Conservation (phyloP, 2,113 vertebrate species). For the Periophthalmodon schlosseri region DNA sequence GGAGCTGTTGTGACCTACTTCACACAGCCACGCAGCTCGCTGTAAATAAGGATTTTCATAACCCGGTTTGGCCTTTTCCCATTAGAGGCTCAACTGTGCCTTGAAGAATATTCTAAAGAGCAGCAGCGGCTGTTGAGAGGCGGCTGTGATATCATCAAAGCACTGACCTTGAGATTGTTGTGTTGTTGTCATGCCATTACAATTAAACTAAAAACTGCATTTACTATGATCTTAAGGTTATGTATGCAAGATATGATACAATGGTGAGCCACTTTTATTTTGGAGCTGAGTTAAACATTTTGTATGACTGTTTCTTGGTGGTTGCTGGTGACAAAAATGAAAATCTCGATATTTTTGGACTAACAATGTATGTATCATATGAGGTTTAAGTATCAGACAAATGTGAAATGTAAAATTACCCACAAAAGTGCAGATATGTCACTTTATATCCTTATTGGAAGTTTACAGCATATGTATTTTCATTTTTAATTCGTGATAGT, state of each 20-base stretch:
- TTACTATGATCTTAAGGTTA: constrained; percentile 27
- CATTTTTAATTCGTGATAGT: no score
- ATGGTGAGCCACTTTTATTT: constrained; percentile 9
- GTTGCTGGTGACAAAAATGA: background rate
- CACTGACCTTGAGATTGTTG: constrained; percentile 49
- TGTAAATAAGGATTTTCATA: constrained; percentile 76
- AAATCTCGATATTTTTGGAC: background rate
- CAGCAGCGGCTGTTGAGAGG: constrained; percentile 52
- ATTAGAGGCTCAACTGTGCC: constrained; percentile 66
- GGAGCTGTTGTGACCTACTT: constrained; percentile 71
- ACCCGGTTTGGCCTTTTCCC: constrained; percentile 73
- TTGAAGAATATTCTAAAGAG: constrained; percentile 69
- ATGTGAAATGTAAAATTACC: no score
- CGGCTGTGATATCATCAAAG: constrained; percentile 53
- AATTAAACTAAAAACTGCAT: constrained; percentile 38
- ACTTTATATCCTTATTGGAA: no score
- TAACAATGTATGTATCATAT: no score
- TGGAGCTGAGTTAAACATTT: constrained; percentile 17
- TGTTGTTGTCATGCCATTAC: constrained; percentile 47
- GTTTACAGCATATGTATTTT: no score
- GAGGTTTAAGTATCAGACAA: no score
- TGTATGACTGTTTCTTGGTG: constrained; percentile 9
- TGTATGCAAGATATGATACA: constrained; percentile 12
- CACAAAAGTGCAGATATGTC: no score
- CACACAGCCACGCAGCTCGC: constrained; percentile 67